Base-by-base conservation (phyloP, 64 coral and sea anemone genomes). In the Montipora cactus region DNA sequence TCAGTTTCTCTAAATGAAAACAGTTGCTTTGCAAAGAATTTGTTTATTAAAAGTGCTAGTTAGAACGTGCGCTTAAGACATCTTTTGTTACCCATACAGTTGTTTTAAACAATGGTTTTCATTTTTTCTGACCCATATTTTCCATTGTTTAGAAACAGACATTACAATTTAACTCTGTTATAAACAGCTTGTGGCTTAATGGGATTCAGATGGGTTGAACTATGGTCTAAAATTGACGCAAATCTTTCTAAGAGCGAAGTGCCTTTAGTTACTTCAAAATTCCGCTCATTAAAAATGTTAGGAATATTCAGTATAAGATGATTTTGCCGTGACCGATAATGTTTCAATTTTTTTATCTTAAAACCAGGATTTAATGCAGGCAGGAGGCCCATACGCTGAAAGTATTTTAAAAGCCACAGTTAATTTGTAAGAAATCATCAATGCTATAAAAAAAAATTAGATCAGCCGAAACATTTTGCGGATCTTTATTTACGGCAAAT, bases 151-250 rank as follows among this genome's bases (percentile, higher is more conserved):
- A 67, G 64, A 71, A 86, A 71, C 5, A 71, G 66, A 47, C 64
- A 68, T 71, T 86, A 51, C 82, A 86, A 86, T 71, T 71, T 71
- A 86, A 71, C 64, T 72, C 66, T 7, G 71, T 71, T 86, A 86
- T 86, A 86, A 86, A 86, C 82, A 86, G 82, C 62, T 86, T 71
- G 82, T 86, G 49, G 4, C 47, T 62, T 71, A 67, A 71, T 72
- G 18, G 20, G 67, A 86, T 86, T 45, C 44, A 70, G 20, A 44
- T 14, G 59, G 49, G 37, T 18, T 72, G 18, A 70, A 86, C 47
- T 86, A 49, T 86, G 8, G 47, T 49, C 8, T 13, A 47, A 5
- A 37, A 47, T 4, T 28, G 22, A 23, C 70, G 70, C 22, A 74
- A 74, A 74, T 4, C 5, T 25, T 15, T 64, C 11, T 16, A 15